Percentiles rank a stretch among this genome's conserved stretches.
These are phyloP conservation scores for Agrochola macilenta DNA, from an alignment of 2,888 invertebrate genomes.

Conservation along the genomic window DNA sequence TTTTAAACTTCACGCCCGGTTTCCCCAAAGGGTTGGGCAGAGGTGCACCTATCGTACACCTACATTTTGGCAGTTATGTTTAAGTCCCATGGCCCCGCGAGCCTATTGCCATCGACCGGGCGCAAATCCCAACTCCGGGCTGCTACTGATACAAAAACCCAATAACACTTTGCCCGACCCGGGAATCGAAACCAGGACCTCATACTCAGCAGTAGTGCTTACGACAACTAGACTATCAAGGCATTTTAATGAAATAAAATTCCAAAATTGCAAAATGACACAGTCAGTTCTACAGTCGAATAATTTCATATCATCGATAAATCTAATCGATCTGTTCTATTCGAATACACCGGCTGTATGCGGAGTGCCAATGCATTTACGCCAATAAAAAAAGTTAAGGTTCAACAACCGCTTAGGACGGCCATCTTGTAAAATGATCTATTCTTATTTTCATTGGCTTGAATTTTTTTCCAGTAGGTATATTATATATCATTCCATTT, in stretches of 20 bases:
- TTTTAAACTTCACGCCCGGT: no score
- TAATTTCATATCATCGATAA: slow-evolving; percentile 1
- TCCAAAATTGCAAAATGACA: background rate
- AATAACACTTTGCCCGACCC: no score
- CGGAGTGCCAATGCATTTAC: slow-evolving; percentile 39
- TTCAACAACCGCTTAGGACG: slow-evolving; percentile 31
- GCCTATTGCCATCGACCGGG: no score
- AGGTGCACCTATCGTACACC: no score
- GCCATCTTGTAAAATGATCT: slow-evolving; percentile 42
- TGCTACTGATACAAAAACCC: no score
- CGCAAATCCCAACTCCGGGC: no score
- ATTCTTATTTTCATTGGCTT: slow-evolving; percentile 33
- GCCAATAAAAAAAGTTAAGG: slow-evolving; percentile 43
- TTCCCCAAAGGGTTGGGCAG: no score
- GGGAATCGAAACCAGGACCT: no score
- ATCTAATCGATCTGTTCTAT: slow-evolving; percentile 46
- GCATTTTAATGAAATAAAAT: background rate
- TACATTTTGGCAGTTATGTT: no score
- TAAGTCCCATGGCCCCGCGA: no score
- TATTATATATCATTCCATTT: slow-evolving; percentile 29
- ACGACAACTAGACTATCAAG: no score
- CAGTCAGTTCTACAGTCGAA: background rate
- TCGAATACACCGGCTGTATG: slow-evolving; percentile 44
- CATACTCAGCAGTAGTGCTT: no score
- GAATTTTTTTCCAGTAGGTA: slow-evolving; percentile 11